A percentile compares a stretch with the other conserved stretches of the same genome.
Evolutionary conservation across 2,113 vertebrate species (phyloP).

Genomic region (Geococcyx californianus): DNA sequence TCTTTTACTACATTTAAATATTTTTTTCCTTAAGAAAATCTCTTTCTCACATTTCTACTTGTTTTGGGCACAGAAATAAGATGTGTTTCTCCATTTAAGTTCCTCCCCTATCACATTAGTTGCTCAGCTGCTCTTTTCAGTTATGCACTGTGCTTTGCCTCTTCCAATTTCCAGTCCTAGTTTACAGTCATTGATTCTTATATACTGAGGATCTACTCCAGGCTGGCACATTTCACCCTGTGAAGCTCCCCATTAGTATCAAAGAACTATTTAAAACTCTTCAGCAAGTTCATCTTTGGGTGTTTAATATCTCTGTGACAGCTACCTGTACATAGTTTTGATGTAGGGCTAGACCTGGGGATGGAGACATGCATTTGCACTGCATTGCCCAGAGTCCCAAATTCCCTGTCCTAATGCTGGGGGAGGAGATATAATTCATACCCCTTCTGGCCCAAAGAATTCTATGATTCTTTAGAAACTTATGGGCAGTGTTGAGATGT

Average conservation of each 20-base stretch:
- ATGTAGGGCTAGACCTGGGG: neutral
- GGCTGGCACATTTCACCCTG: slow-evolving; percentile 39
- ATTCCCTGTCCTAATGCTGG: neutral
- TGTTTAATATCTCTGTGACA: neutral
- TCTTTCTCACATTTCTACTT: slow-evolving; percentile 12
- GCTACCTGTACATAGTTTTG: neutral
- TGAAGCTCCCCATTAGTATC: slow-evolving; percentile 47
- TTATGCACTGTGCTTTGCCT: slow-evolving; percentile 68
- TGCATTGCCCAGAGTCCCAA: neutral
- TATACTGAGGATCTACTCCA: slow-evolving; percentile 30
- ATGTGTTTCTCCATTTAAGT: slow-evolving; percentile 51
- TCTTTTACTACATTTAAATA: neutral
- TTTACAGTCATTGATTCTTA: slow-evolving; percentile 71
- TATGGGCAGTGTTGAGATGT: neutral
- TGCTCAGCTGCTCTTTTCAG: slow-evolving; percentile 64
- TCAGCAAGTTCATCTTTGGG: neutral
- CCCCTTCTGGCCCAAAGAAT: too few species aligned
- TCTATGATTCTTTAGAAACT: neutral
- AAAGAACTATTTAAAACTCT: neutral
- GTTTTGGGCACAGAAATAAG: slow-evolving; percentile 39
- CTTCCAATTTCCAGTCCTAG: slow-evolving; percentile 66
- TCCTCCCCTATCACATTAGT: slow-evolving; percentile 55
- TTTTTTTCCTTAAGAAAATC: neutral
- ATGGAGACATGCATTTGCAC: neutral
- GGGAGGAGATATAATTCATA: neutral